Evolutionary conservation across 2,113 vertebrate genomes (phyloP).

Genomic region (Erinaceus europaeus): DNA sequence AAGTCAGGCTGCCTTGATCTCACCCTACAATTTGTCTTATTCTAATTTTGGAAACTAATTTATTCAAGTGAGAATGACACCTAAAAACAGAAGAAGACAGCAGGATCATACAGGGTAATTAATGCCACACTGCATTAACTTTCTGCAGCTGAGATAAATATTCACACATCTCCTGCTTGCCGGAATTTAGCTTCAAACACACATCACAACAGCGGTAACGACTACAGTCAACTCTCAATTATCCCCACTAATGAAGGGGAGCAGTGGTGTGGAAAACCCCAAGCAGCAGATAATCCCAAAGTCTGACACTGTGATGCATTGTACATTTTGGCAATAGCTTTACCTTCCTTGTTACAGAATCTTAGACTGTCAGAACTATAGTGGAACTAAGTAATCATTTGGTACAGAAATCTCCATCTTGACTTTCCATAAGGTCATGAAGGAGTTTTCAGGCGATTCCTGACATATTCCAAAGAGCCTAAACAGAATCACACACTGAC

Average conservation of each 20-base stretch:
- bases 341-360: constrained; percentile 44
- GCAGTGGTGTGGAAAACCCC: constrained; percentile 68
- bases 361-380: constrained; percentile 3
- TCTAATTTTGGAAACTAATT: constrained; percentile 77
- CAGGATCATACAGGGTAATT: constrained; percentile 79
- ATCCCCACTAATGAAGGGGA: constrained; percentile 73
- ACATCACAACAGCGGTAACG: constrained; percentile 58
- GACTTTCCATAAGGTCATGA: constrained; percentile 31
- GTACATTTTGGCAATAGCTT: constrained; percentile 19
- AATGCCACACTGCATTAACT: constrained; percentile 80
- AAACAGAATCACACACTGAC: not conserved
- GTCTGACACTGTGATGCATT: constrained; percentile 57
- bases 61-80: constrained; percentile 79
- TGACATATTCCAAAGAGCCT: not conserved
- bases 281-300: constrained; percentile 60
- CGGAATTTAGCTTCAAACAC: constrained; percentile 73
- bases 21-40: constrained; percentile 60
- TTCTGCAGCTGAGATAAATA: constrained; percentile 78
- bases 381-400: constrained; percentile 26
- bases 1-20: constrained; percentile 63
- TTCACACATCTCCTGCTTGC: constrained; percentile 64
- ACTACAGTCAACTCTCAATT: constrained; percentile 73
- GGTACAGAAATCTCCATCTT: constrained; percentile 3
- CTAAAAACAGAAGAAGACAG: constrained; percentile 77
- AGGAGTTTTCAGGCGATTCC: not conserved